Conservation (phyloP, 2,888 invertebrate genomes). For the Drosophila peninsularis region DNA sequence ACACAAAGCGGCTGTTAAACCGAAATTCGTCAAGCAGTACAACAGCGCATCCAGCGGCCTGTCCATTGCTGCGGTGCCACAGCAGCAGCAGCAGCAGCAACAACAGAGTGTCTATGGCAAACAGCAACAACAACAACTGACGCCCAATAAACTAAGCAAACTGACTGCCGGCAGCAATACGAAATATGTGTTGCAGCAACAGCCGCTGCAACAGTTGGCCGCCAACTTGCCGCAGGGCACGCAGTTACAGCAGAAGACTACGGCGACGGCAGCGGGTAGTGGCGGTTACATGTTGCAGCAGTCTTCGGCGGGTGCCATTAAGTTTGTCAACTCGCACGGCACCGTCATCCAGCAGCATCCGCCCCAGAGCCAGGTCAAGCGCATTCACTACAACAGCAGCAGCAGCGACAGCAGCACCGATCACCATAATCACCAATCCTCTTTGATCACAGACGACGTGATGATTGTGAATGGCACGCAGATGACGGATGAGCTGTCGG, state of each 20-base stretch:
- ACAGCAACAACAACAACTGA: conserved; percentile 51
- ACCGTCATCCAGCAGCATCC: conserved; percentile 84
- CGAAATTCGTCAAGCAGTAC: conserved; percentile 83
- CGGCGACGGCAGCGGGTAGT: conserved; percentile 28
- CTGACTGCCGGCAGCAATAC: conserved; percentile 45
- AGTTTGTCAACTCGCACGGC: conserved; percentile 85
- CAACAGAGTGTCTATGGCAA: conserved; percentile 55
- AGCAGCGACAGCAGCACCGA: conserved; percentile 49
- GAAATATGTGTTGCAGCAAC: conserved; percentile 79
- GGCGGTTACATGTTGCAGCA: conserved; percentile 65
- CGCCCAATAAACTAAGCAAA: conserved; percentile 76
- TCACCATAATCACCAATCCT: conserved; percentile 55
- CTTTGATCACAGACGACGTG: conserved; percentile 82
- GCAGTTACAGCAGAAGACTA: conserved; percentile 80
- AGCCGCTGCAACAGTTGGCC: conserved; percentile 61
- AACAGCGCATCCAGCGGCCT: conserved; percentile 61
- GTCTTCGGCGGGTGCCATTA: conserved; percentile 71
- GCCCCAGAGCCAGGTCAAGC: conserved; percentile 42
- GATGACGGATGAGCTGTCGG: conserved; percentile 84
- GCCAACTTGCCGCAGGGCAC: conserved; percentile 81
- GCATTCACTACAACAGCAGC: conserved; percentile 60
- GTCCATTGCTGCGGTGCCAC: conserved; percentile 63
- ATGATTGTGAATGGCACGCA: conserved; percentile 85
- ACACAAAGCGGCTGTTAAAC: conserved; percentile 62
- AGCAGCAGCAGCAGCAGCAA: conserved; percentile 58